Conservation (phyloP, 2,113 vertebrate genomes). For the Pseudorectes ferrugineus region DNA sequence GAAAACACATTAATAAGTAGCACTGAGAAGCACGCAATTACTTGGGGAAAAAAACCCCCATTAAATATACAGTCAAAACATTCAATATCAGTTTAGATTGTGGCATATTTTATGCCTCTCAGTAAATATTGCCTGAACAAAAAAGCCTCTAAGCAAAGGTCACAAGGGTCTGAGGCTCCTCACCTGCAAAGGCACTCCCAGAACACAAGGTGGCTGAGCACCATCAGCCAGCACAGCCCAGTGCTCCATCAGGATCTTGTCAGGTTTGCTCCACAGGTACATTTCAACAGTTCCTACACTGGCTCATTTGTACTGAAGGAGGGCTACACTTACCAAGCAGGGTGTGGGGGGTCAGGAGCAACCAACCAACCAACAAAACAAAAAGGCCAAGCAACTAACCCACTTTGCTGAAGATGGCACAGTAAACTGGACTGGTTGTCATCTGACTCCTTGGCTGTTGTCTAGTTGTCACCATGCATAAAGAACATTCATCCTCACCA, state of each 20-base stretch:
- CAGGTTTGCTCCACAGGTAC: background rate
- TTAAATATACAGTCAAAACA: background rate
- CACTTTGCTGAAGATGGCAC: background rate
- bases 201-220: accelerated
- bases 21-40: background rate
- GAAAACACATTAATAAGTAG: background rate
- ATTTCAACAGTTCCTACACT: background rate
- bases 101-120: background rate
- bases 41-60: background rate
- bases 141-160: background rate
- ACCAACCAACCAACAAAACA: background rate
- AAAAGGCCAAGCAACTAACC: background rate
- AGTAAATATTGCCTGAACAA: background rate
- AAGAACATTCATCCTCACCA: background rate
- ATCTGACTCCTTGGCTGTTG: background rate
- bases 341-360: background rate
- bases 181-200: background rate
- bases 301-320: background rate
- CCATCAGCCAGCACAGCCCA: background rate
- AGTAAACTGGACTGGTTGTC: background rate
- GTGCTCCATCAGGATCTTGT: too few relatives aligned
- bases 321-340: background rate
- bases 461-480: background rate
- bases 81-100: background rate
- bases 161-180: background rate